Evolutionary conservation across 2,113 vertebrate genomes (phyloP).

Genomic region (Anarhynchus alexandrinus): DNA sequence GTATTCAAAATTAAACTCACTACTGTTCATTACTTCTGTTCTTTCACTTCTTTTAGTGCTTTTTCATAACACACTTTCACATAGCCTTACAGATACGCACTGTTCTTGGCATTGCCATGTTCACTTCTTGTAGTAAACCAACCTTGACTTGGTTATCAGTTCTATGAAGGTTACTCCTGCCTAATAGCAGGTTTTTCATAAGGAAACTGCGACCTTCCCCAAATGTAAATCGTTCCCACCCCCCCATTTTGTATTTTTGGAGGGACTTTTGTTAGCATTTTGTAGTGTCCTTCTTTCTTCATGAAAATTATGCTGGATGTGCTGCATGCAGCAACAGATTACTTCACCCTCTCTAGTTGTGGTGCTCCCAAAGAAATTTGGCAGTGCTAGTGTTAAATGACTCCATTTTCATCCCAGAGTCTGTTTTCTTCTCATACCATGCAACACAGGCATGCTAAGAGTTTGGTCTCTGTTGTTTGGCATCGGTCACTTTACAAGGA

Average conservation of each 20-base stretch:
- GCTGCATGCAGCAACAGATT: slow-evolving; percentile 30
- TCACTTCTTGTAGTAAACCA: not conserved
- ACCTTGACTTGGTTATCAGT: not conserved
- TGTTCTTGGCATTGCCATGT: not conserved
- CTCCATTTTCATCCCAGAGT: slow-evolving; percentile 43
- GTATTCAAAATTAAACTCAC: slow-evolving; percentile 19
- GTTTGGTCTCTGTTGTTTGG: not conserved
- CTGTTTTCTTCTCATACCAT: slow-evolving; percentile 37
- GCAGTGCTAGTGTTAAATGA: not conserved
- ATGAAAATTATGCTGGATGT: not conserved
- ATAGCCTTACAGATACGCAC: not conserved
- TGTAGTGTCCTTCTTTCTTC: not conserved
- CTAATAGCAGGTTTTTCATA: not conserved
- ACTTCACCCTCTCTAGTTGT: not conserved
- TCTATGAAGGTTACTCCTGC: not conserved
- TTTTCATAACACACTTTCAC: slow-evolving; percentile 12
- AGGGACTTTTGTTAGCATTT: not conserved
- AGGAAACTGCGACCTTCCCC: not conserved
- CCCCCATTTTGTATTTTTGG: not conserved
- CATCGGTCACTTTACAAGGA: not conserved
- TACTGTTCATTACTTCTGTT: slow-evolving; percentile 43
- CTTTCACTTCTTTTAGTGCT: slow-evolving; percentile 22
- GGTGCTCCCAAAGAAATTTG: not conserved
- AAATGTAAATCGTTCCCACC: not conserved
- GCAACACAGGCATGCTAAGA: slow-evolving; percentile 12